These are phyloP conservation scores for Xerus inauris DNA, from an alignment of 2,113 vertebrate species.

Conservation along the genomic window DNA sequence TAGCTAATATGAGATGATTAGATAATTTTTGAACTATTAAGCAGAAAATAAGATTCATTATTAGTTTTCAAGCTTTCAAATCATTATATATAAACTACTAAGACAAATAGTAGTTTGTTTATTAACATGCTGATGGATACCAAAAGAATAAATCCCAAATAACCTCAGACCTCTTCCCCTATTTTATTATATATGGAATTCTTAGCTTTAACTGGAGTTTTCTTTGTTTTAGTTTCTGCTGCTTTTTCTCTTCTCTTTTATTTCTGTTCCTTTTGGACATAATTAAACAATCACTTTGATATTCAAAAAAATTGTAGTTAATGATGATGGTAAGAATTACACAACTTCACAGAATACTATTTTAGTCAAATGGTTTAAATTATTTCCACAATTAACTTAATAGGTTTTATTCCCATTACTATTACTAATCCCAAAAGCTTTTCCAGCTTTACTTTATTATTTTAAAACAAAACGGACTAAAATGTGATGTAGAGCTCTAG, in stretches of 20 bases:
- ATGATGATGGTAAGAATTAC: background rate
- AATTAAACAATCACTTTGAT: background rate
- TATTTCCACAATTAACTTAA: background rate
- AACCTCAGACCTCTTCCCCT: background rate
- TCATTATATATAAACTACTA: background rate
- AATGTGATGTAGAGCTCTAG: background rate
- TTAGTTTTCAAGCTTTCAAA: background rate
- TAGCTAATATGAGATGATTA: background rate
- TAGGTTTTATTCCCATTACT: background rate
- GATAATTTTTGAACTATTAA: slow-evolving; percentile 37
- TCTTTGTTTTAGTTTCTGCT: background rate
- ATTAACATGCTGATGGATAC: background rate
- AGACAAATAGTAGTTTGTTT: background rate
- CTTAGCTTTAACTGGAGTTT: background rate
- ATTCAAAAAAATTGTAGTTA: background rate
- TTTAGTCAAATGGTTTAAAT: background rate
- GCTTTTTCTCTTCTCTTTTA: background rate
- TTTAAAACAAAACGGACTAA: background rate
- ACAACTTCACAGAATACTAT: background rate
- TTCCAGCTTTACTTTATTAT: background rate
- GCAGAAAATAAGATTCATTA: background rate
- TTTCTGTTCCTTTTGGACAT: background rate
- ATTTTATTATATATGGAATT: background rate
- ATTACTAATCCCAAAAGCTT: background rate
- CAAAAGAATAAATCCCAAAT: background rate